These are phyloP conservation scores for Nomada fucata DNA, from an alignment of 2,888 invertebrate species.

Conservation along the genomic window DNA sequence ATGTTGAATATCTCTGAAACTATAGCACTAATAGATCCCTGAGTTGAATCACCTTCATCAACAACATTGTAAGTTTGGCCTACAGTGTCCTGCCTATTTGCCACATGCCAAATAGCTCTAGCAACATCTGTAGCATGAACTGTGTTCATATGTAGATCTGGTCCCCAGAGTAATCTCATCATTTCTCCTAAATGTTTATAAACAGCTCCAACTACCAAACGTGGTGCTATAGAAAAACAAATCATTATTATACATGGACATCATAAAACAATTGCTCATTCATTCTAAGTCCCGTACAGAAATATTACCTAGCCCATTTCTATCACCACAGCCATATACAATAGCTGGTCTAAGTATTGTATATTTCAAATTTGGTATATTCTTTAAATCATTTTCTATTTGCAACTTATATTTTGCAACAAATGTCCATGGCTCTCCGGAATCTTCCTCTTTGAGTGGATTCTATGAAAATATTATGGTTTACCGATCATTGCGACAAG, in stretches of 20 bases:
- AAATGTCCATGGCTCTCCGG: slow-evolving; percentile 93
- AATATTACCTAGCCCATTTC: slow-evolving; percentile 89
- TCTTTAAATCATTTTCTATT: slow-evolving; percentile 91
- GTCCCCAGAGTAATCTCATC: slow-evolving; percentile 96
- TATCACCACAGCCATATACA: slow-evolving; percentile 94
- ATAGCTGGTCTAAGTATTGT: slow-evolving; percentile 93
- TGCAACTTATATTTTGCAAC: slow-evolving; percentile 93
- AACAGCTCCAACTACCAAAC: slow-evolving; percentile 93
- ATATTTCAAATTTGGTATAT: slow-evolving; percentile 89
- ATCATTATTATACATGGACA: not conserved
- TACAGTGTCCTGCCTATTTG: slow-evolving; percentile 85
- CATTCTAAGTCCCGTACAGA: not conserved
- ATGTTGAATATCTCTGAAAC: slow-evolving; percentile 94
- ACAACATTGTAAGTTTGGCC: slow-evolving; percentile 92
- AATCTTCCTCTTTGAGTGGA: slow-evolving; percentile 91
- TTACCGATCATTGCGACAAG: slow-evolving; percentile 17
- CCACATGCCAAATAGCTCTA: slow-evolving; percentile 91
- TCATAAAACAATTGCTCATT: not conserved
- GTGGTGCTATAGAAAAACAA: slow-evolving; percentile 87
- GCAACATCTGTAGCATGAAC: slow-evolving; percentile 94
- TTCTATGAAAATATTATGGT: slow-evolving; percentile 79
- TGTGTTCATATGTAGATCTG: slow-evolving; percentile 93
- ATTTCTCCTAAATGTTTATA: slow-evolving; percentile 95
- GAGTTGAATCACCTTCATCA: slow-evolving; percentile 93
- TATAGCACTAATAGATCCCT: slow-evolving; percentile 92